Evolutionary conservation across 2,797 vertebrate species (phyloP).

Genomic region (Ceryle rudis): DNA sequence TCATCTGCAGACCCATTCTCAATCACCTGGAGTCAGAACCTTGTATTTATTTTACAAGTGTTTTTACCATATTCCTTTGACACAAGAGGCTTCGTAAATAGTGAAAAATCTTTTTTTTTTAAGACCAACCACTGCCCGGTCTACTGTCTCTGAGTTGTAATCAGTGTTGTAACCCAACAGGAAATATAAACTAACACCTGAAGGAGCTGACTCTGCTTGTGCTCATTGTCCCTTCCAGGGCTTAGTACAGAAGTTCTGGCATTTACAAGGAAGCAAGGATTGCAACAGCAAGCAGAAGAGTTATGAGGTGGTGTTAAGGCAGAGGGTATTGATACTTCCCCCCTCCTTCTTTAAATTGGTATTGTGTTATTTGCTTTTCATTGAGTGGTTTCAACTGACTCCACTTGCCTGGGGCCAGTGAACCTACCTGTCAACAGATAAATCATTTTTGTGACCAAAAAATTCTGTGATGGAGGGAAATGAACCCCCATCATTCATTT

Average conservation of each 20-base stretch:
- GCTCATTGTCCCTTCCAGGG: neutral
- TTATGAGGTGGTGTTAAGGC: neutral
- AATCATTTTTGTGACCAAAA: constrained; percentile 39
- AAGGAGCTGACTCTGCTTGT: neutral
- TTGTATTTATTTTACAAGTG: neutral
- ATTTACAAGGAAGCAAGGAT: neutral
- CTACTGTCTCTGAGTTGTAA: neutral
- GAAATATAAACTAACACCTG: neutral
- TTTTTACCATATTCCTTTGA: neutral
- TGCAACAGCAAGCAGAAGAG: neutral
- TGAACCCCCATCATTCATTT: constrained; percentile 1
- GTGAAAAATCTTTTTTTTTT: neutral
- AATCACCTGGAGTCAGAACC: neutral
- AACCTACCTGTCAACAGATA: constrained; percentile 54
- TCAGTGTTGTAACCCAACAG: neutral
- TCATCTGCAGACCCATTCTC: neutral
- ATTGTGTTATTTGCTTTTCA: constrained; percentile 1
- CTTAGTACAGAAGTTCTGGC: neutral
- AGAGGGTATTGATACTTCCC: neutral
- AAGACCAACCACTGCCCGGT: neutral
- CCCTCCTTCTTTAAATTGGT: neutral
- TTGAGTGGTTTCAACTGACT: constrained; percentile 31
- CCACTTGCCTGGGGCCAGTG: constrained; percentile 18
- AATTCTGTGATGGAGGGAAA: neutral
- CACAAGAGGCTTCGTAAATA: neutral